Conservation (phyloP, 2,797 vertebrate genomes). For the Crotalus adamanteus region DNA sequence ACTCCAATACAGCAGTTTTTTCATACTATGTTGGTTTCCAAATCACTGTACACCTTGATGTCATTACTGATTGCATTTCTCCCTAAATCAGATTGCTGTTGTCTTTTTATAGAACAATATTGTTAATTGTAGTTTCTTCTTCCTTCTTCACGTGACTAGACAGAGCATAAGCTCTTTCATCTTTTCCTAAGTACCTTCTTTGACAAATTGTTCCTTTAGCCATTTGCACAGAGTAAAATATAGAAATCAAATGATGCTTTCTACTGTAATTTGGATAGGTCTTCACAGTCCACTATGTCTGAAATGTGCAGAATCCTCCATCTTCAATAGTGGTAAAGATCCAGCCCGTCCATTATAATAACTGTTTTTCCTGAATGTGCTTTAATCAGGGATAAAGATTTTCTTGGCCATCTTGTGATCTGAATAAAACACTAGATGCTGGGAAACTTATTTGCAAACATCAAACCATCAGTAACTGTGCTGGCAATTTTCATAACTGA, state of each 20-base stretch:
- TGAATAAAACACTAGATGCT: neutral
- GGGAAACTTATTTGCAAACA: neutral
- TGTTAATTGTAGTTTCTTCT: neutral
- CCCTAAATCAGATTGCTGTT: neutral
- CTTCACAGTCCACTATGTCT: neutral
- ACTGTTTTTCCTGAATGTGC: neutral
- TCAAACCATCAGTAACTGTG: neutral
- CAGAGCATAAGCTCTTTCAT: neutral
- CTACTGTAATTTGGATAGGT: neutral
- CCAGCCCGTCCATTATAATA: neutral
- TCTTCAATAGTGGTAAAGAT: neutral
- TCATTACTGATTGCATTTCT: neutral
- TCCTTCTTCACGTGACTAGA: neutral
- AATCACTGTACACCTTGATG: neutral
- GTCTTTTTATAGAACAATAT: neutral
- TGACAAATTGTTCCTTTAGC: neutral
- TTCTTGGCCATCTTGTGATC: neutral
- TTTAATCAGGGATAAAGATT: neutral
- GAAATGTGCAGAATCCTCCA: neutral
- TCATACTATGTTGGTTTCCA: neutral
- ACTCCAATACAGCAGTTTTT: neutral
- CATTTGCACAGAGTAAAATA: neutral
- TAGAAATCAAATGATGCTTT: neutral
- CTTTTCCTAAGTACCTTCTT: neutral
- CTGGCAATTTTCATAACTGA: neutral